Evolutionary conservation across 2,113 vertebrate species (phyloP), one percentile per base, ranked within the genome.

Genomic region (Coreoperca whiteheadi): DNA sequence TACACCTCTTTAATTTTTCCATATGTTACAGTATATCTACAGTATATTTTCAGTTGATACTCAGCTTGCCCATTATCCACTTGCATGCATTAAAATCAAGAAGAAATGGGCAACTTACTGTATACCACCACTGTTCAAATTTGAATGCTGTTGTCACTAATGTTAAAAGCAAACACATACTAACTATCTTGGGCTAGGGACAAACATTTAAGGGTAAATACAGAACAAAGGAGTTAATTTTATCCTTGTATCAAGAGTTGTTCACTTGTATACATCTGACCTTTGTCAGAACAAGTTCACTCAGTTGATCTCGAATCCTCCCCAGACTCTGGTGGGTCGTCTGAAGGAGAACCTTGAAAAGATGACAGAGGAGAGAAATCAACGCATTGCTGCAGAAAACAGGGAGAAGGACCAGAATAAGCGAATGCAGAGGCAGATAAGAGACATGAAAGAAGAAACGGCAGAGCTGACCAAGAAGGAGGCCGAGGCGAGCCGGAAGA

Each of bases 321-420:
- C 56, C 32, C 93, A 99, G 98, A 96, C 94, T 89, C 90, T 99
- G 87, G 97, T 97, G 82, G 91, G 93, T 0, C 96, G 98, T 66
- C 95, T 99, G 87, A 99, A 99, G 92, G 98, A 99, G 89, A 99
- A 97, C 94, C 95, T 99, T 68, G 98, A 99, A 91, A 99, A 98
- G 93, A 93, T 99, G 94, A 96, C 95, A 0, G 98, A 98, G 89
- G 98, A 99, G 86, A 95, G 96, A 54, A 98, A 98, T 83, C 98
- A 98, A 84, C 96, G 94, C 0, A 82, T 88, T 0, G 95, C 96
- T 0, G 96, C 96, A 0, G 98, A 99, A 94, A 97, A 94, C 95
- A 91, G 98, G 20, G 98, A 99, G 95, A 99, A 97, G 81, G 98
- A 99, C 53, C 98, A 99, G 93, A 99, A 99, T 92, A 99, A 99